These are phyloP conservation scores for Hydropsyche betteni DNA, from an alignment of 2,888 invertebrate species.

Conservation along the genomic window DNA sequence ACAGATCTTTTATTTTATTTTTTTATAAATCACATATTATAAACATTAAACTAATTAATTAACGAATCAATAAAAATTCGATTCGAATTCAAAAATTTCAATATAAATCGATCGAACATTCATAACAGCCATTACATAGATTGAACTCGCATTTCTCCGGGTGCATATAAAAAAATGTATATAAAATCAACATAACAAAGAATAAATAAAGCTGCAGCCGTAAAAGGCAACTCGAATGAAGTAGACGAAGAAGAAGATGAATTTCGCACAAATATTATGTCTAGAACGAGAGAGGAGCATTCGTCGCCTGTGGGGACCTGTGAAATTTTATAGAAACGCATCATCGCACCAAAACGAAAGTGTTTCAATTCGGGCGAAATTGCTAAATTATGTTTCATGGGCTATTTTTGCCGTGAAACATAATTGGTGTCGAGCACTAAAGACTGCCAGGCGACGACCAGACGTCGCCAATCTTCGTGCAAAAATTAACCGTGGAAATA, in stretches of 20 bases:
- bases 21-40: no score
- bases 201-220: not conserved
- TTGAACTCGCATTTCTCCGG: no score
- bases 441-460: conserved; percentile 5
- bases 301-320: conserved; percentile 36
- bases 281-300: not conserved
- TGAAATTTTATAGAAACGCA: conserved; percentile 50
- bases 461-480: not conserved
- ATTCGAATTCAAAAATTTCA: no score
- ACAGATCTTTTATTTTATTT: no score
- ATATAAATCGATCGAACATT: no score
- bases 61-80: no score
- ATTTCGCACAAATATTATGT: no score
- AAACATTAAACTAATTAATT: no score
- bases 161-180: not conserved
- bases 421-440: conserved; percentile 45
- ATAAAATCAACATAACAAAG: not conserved
- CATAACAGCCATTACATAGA: no score
- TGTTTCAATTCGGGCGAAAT: conserved; percentile 49
- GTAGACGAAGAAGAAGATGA: not conserved
- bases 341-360: conserved; percentile 47
- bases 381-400: conserved; percentile 50
- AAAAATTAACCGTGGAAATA: no score
- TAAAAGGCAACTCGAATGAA: not conserved
- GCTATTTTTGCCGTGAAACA: conserved; percentile 46